A percentile compares a stretch with the other conserved stretches of the same genome.
These are phyloP conservation scores for Sinocyclocheilus anophthalmus DNA, from an alignment of 2,113 vertebrate species.

Conservation along the genomic window DNA sequence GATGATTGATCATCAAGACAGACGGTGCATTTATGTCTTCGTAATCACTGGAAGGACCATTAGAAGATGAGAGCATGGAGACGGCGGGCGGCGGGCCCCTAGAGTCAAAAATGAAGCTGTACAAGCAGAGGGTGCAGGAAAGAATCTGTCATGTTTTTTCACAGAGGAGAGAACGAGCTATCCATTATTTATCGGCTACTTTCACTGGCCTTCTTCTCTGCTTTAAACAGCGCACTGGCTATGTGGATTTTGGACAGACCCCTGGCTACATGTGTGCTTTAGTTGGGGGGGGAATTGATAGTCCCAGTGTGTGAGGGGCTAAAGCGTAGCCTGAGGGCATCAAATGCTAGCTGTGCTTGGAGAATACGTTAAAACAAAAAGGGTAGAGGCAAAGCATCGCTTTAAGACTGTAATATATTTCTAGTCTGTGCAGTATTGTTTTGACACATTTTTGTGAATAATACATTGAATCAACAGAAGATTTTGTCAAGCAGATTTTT, in stretches of 20 bases:
- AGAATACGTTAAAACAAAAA: constrained; percentile 1
- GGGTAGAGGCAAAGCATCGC: not conserved
- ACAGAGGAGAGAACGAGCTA: constrained; percentile 30
- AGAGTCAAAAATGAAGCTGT: constrained; percentile 60
- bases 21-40: constrained; percentile 44
- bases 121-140: constrained; percentile 55
- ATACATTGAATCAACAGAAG: not conserved
- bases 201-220: constrained; percentile 10
- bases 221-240: not conserved
- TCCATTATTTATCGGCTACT: constrained; percentile 63
- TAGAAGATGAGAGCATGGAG: constrained; percentile 47
- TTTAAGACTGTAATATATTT: not conserved
- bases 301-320: constrained; percentile 24
- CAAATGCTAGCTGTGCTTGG: constrained; percentile 18
- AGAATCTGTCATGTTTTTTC: constrained; percentile 61
- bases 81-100: constrained; percentile 7
- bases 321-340: constrained; percentile 38
- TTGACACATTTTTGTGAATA: not conserved
- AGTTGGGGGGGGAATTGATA: constrained; percentile 25
- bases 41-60: constrained; percentile 50
- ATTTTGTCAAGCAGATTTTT: not conserved
- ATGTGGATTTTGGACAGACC: not conserved
- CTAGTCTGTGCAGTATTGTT: not conserved
- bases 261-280: not conserved
- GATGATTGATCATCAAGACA: constrained; percentile 44